Conservation (phyloP, 2,797 vertebrate genomes). For the Huso huso region DNA sequence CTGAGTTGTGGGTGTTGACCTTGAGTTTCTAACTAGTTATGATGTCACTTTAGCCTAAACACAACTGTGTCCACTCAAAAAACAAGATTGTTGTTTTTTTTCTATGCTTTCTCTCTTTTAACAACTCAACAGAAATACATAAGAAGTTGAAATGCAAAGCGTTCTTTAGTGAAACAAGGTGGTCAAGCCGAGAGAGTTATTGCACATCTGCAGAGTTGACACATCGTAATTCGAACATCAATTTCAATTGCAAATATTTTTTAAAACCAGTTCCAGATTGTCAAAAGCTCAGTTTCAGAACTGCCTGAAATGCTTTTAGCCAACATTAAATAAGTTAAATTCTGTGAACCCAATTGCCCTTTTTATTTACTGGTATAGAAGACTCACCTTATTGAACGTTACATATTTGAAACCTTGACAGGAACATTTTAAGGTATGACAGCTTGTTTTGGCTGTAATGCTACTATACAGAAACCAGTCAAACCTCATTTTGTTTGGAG, state of each 20-base stretch:
- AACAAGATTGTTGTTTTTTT: too few relatives aligned
- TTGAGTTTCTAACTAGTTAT: too few relatives aligned
- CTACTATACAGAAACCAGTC: conserved; percentile 8
- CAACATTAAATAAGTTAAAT: not conserved
- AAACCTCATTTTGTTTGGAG: conserved; percentile 13
- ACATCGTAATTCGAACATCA: conserved; percentile 3
- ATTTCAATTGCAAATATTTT: conserved; percentile 4
- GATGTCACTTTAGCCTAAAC: too few relatives aligned
- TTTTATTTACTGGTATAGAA: conserved; percentile 18
- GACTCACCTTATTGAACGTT: conserved; percentile 11
- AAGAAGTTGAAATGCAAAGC: too few relatives aligned
- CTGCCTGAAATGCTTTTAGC: conserved; percentile 6
- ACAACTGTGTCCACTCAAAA: too few relatives aligned
- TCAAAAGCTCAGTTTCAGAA: conserved; percentile 7
- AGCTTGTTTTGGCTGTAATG: conserved; percentile 6
- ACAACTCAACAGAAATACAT: too few relatives aligned
- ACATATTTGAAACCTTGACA: conserved; percentile 11
- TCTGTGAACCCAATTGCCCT: not conserved
- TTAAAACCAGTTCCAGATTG: conserved; percentile 2
- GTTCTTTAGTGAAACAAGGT: too few relatives aligned
- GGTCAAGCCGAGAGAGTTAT: not conserved
- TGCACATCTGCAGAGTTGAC: conserved; percentile 2
- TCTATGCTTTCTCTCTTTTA: too few relatives aligned
- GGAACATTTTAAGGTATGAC: conserved; percentile 7
- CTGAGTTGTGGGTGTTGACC: too few relatives aligned